Evolutionary conservation across 2,888 invertebrate genomes (phyloP).

Genomic region (Didymodactylos carnosus): DNA sequence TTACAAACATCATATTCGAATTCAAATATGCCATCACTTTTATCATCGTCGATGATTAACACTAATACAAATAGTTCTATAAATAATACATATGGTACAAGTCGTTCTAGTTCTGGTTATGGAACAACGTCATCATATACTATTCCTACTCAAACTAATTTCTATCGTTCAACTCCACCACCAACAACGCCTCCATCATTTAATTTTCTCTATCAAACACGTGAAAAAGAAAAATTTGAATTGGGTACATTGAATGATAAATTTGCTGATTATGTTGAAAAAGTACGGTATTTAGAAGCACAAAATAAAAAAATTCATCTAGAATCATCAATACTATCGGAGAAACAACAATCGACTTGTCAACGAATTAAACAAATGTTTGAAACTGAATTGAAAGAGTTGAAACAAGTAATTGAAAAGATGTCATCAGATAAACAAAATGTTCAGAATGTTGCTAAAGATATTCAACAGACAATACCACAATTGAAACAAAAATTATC

Average conservation of each 20-base stretch:
- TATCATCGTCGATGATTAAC: neutral
- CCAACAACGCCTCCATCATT: neutral
- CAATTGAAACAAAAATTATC: neutral
- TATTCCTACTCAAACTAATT: no score
- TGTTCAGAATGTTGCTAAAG: neutral
- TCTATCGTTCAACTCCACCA: neutral
- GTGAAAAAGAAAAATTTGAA: conserved; percentile 14
- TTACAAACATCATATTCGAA: neutral
- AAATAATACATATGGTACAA: neutral
- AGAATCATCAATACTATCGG: conserved; percentile 27
- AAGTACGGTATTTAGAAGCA: conserved; percentile 32
- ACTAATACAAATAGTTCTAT: neutral
- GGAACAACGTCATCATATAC: no score
- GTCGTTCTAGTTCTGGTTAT: no score
- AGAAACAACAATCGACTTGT: neutral
- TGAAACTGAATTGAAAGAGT: conserved; percentile 37
- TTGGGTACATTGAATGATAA: conserved; percentile 33
- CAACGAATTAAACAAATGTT: conserved; percentile 30
- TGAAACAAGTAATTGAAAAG: conserved; percentile 37
- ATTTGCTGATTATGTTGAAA: conserved; percentile 39
- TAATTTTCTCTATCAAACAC: neutral
- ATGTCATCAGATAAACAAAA: conserved; percentile 32
- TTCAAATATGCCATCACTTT: neutral
- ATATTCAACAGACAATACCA: neutral
- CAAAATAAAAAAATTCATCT: conserved; percentile 32